phyloP scores from a whole-genome alignment of 2,888 invertebrate species.

The Eristalinus aeneus region DNA sequence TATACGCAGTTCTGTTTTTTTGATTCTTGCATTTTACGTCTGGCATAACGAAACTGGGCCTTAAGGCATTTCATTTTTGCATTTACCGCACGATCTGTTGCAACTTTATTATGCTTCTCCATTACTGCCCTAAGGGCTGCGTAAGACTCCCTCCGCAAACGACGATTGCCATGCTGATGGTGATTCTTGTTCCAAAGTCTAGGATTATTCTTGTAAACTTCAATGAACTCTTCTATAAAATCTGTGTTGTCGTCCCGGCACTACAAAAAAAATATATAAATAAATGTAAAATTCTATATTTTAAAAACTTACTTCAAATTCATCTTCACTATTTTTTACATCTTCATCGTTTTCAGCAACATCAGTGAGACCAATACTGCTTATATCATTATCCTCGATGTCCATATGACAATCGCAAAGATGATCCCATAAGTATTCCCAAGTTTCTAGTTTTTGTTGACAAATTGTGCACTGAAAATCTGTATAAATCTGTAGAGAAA shows the following conservation, averaged over 20 bases:
- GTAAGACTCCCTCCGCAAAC: constrained; percentile 74
- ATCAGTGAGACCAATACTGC: not conserved
- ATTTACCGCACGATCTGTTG: constrained; percentile 75
- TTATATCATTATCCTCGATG: not conserved
- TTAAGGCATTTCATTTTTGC: constrained; percentile 75
- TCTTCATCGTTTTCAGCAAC: not conserved
- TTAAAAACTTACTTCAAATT: not conserved
- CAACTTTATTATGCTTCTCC: constrained; percentile 68
- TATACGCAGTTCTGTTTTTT: constrained; percentile 71
- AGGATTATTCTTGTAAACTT: constrained; percentile 74
- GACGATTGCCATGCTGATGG: constrained; percentile 74
- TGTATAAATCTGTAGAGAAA: constrained; percentile 3
- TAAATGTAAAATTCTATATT: not conserved
- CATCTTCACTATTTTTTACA: not conserved
- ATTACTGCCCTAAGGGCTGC: constrained; percentile 71
- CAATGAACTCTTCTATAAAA: constrained; percentile 73
- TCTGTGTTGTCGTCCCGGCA: constrained; percentile 36
- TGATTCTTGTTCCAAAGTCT: constrained; percentile 77
- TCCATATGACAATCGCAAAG: constrained; percentile 17
- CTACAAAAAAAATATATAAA: not conserved
- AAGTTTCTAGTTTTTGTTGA: not conserved
- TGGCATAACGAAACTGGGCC: constrained; percentile 75
- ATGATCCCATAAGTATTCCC: constrained; percentile 12
- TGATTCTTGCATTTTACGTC: constrained; percentile 73
- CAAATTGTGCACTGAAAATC: constrained; percentile 6